These are phyloP conservation scores for Hydrolagus colliei DNA, from an alignment of 2,797 vertebrate genomes.

Conservation along the genomic window DNA sequence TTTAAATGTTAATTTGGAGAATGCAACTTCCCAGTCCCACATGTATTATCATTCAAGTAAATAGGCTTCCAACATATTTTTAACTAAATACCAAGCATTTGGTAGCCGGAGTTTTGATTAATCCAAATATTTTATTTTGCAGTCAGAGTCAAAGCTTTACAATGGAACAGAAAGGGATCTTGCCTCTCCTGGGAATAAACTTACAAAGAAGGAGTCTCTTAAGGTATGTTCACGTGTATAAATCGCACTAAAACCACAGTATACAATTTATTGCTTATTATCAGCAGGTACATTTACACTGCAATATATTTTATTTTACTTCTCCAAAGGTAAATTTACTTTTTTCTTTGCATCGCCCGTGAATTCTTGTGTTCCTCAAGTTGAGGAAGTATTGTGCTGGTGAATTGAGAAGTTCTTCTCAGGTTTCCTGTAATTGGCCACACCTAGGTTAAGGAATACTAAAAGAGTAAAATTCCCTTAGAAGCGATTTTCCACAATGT, in stretches of 20 bases:
- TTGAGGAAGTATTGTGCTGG: too few species aligned
- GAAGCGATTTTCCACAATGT: too few species aligned
- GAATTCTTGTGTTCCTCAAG: too few species aligned
- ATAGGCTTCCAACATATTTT: not conserved
- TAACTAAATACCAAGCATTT: too few species aligned
- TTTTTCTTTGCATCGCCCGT: too few species aligned
- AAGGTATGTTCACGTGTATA: slow-evolving; percentile 62
- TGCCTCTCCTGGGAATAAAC: slow-evolving; percentile 77
- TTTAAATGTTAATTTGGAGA: too few species aligned
- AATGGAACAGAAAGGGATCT: slow-evolving; percentile 96
- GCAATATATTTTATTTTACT: not conserved
- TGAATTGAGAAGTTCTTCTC: too few species aligned
- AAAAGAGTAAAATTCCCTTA: too few species aligned
- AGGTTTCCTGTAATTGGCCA: too few species aligned
- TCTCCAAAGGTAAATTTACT: too few species aligned
- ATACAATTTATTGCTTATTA: not conserved
- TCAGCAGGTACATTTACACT: not conserved
- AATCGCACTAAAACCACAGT: not conserved
- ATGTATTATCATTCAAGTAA: not conserved
- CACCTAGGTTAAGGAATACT: too few species aligned
- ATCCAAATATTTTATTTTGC: not conserved
- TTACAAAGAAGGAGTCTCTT: slow-evolving; percentile 97
- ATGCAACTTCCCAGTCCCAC: too few species aligned
- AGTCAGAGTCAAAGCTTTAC: slow-evolving; percentile 97
- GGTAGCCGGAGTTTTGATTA: not conserved